Conservation (phyloP, 2,113 vertebrate species). For the Lepus timidus region DNA sequence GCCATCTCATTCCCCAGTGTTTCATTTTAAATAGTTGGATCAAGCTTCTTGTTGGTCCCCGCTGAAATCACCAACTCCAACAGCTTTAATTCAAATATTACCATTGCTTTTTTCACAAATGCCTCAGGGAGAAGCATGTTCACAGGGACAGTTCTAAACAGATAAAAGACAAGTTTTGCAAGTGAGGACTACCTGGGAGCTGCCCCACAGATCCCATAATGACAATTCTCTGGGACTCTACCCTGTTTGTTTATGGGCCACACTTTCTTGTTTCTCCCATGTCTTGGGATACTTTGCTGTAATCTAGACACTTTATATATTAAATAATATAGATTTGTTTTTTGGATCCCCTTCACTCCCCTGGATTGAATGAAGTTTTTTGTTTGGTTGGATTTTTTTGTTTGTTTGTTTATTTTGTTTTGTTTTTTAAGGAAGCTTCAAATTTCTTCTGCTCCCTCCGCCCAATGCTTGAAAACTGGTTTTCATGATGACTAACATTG, state of each 20-base stretch:
- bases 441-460: not conserved
- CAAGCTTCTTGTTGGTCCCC: not conserved
- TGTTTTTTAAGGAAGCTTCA: not conserved
- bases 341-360: not conserved
- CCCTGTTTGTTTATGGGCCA: not conserved
- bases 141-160: not conserved
- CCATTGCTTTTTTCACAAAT: not conserved
- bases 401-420: no score
- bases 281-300: not conserved
- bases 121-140: not conserved
- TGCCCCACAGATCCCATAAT: not conserved
- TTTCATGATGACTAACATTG: not conserved
- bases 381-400: not conserved
- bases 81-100: not conserved
- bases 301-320: not conserved
- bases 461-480: not conserved
- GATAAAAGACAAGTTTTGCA: not conserved
- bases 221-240: not conserved
- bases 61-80: not conserved
- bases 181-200: not conserved
- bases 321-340: not conserved
- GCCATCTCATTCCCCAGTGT: not conserved
- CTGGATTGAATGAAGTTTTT: not conserved
- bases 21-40: not conserved
- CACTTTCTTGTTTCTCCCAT: not conserved